These are phyloP conservation scores for Dolichoris vasculosae DNA, from an alignment of 1,140 invertebrate species.

Conservation along the genomic window DNA sequence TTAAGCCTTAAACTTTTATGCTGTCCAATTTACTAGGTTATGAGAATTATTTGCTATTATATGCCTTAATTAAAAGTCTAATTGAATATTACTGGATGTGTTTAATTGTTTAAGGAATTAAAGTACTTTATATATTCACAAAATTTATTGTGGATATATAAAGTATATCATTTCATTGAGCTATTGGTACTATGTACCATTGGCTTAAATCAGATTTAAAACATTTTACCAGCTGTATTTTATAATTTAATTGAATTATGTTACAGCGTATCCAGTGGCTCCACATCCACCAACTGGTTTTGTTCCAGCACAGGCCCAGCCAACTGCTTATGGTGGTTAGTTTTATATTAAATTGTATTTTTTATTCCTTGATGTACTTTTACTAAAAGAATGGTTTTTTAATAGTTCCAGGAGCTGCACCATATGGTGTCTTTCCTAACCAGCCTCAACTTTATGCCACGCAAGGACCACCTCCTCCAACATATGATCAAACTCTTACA, in stretches of 20 bases:
- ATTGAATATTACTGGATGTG: slow-evolving; percentile 33
- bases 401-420: slow-evolving; percentile 78
- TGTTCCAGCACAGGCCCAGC: slow-evolving; percentile 74
- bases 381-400: neutral
- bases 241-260: slow-evolving; percentile 61
- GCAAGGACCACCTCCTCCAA: slow-evolving; percentile 77
- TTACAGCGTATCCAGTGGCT: slow-evolving; percentile 75
- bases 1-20: slow-evolving; percentile 62
- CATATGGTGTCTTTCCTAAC: slow-evolving; percentile 79
- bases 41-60: neutral
- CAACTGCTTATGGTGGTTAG: slow-evolving; percentile 74
- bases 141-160: slow-evolving; percentile 42
- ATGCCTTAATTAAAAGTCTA: slow-evolving; percentile 35
- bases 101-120: slow-evolving; percentile 40
- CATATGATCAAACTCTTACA: slow-evolving; percentile 79
- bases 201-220: slow-evolving; percentile 64
- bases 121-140: slow-evolving; percentile 42
- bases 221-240: slow-evolving; percentile 6
- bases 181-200: slow-evolving; percentile 71
- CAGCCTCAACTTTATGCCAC: slow-evolving; percentile 75
- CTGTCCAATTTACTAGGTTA: slow-evolving; percentile 31
- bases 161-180: slow-evolving; percentile 65
- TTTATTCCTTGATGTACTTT: slow-evolving; percentile 1
- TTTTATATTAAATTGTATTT: slow-evolving; percentile 31
- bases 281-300: slow-evolving; percentile 75